Evolutionary conservation across 2,888 invertebrate genomes (phyloP).

Genomic region (Leptodirus hochenwartii): DNA sequence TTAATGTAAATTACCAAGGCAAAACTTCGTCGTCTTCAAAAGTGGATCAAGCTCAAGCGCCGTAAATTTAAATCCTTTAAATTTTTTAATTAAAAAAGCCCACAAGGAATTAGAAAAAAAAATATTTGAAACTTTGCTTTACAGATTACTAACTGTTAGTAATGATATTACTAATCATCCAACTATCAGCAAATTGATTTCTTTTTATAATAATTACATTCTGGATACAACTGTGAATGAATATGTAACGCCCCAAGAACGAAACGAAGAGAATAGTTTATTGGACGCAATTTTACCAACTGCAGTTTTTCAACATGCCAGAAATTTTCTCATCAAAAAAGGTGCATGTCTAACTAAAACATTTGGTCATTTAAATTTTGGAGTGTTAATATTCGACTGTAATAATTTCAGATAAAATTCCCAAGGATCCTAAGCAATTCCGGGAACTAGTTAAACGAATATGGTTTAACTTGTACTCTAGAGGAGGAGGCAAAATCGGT

Average conservation of each 20-base stretch:
- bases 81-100: background rate
- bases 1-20: slow-evolving; percentile 57
- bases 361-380: too few relatives aligned
- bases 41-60: slow-evolving; percentile 52
- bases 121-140: slow-evolving; percentile 12
- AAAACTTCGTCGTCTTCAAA: slow-evolving; percentile 49
- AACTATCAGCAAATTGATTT: slow-evolving; percentile 54
- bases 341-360: too few relatives aligned
- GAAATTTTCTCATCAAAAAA: slow-evolving; percentile 43
- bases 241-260: slow-evolving; percentile 55
- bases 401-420: slow-evolving; percentile 7
- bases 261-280: slow-evolving; percentile 59
- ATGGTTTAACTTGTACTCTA: slow-evolving; percentile 70
- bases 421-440: slow-evolving; percentile 37
- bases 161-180: slow-evolving; percentile 43
- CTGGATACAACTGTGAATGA: slow-evolving; percentile 55
- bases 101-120: background rate
- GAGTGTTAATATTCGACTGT: slow-evolving; percentile 2
- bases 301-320: slow-evolving; percentile 50
- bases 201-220: slow-evolving; percentile 75
- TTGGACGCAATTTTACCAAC: slow-evolving; percentile 62
- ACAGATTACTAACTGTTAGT: slow-evolving; percentile 48
- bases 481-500: slow-evolving; percentile 59
- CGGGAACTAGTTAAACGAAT: slow-evolving; percentile 51
- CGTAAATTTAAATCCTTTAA: slow-evolving; percentile 35